These are phyloP conservation scores for Philhelius pedissequus DNA, from an alignment of 2,888 invertebrate species.

Conservation along the genomic window DNA sequence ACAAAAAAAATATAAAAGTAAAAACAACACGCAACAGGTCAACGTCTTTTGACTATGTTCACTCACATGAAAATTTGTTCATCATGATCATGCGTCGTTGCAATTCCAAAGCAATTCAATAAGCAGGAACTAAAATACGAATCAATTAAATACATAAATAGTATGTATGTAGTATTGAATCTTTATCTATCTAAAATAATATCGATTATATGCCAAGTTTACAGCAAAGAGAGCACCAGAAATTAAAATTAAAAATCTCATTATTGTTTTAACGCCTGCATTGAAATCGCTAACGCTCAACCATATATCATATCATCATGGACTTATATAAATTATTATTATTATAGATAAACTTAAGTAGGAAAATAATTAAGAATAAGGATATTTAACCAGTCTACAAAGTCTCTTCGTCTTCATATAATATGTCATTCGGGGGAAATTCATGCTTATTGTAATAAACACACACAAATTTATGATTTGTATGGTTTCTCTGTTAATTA, in stretches of 20 bases:
- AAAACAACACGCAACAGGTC: not conserved
- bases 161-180: too few relatives aligned
- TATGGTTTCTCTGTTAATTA: constrained; percentile 4
- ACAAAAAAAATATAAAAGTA: not conserved
- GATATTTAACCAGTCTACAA: constrained; percentile 56
- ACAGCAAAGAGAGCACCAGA: constrained; percentile 56
- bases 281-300: constrained; percentile 38
- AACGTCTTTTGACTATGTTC: constrained; percentile 19
- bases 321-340: not conserved
- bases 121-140: constrained; percentile 50
- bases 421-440: constrained; percentile 58
- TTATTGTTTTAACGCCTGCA: constrained; percentile 34
- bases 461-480: constrained; percentile 24
- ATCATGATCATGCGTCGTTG: not conserved
- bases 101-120: constrained; percentile 6
- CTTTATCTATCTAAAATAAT: constrained; percentile 31
- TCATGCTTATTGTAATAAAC: constrained; percentile 3
- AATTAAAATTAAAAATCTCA: constrained; percentile 28
- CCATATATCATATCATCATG: not conserved
- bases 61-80: not conserved
- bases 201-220: constrained; percentile 30
- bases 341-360: constrained; percentile 25
- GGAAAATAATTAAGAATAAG: constrained; percentile 29
- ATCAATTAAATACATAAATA: not conserved
- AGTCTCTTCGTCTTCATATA: constrained; percentile 57